Evolutionary conservation across 2,888 invertebrate genomes (phyloP).

Genomic region (Patella pellucida): DNA sequence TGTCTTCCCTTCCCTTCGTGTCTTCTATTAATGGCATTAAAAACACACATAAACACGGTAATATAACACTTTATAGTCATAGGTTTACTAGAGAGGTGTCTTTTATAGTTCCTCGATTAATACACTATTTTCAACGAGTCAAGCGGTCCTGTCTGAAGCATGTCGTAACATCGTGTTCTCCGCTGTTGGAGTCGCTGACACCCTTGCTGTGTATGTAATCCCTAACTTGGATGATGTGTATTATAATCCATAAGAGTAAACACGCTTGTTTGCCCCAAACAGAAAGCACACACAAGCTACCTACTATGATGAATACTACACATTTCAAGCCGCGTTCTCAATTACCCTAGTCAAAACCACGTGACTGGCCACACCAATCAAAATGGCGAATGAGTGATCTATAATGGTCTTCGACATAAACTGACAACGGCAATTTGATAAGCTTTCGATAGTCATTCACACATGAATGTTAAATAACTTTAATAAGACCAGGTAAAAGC

Average conservation of each 20-base stretch:
- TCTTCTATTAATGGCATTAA: too few relatives aligned
- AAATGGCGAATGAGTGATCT: not conserved
- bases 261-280: not conserved
- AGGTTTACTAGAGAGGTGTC: too few relatives aligned
- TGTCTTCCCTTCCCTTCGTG: too few relatives aligned
- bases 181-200: constrained; percentile 1
- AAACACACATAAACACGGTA: too few relatives aligned
- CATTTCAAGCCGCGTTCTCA: constrained; percentile 3
- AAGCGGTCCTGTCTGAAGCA: too few relatives aligned
- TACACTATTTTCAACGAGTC: too few relatives aligned
- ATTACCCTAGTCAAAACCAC: constrained; percentile 9
- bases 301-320: not conserved
- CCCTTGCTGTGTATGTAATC: not conserved
- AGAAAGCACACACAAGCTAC: not conserved
- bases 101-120: too few relatives aligned
- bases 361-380: constrained; percentile 7
- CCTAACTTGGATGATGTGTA: constrained; percentile 1
- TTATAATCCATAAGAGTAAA: constrained; percentile 3
- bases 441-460: not conserved
- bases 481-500: too few relatives aligned
- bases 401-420: not conserved
- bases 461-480: too few relatives aligned
- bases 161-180: not conserved
- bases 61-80: too few relatives aligned
- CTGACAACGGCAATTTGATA: constrained; percentile 4